These are phyloP conservation scores for Tillus elongatus DNA, from an alignment of 2,888 invertebrate species.

Conservation along the genomic window DNA sequence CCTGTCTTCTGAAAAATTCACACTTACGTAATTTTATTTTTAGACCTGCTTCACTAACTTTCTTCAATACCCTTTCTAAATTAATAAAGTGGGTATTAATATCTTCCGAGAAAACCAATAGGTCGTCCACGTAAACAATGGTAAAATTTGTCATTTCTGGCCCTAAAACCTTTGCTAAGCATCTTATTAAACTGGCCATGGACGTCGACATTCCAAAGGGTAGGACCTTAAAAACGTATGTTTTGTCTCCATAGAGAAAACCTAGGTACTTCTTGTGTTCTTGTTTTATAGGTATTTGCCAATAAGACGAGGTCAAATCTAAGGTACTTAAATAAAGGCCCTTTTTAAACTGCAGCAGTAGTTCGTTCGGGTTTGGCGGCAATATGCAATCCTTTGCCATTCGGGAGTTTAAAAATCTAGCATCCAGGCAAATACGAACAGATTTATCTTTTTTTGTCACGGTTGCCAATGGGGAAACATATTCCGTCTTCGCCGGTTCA, in stretches of 20 bases:
- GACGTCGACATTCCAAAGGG: constrained; percentile 10
- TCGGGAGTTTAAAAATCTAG: constrained; percentile 2
- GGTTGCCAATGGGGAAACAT: constrained; percentile 4
- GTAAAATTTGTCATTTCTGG: constrained; percentile 7
- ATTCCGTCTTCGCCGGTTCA: constrained; percentile 3
- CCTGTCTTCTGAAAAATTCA: background rate
- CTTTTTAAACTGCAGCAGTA: constrained; percentile 5
- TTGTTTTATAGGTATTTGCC: constrained; percentile 9
- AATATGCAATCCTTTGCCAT: constrained; percentile 4
- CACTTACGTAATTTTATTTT: background rate
- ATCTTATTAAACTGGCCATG: constrained; percentile 8
- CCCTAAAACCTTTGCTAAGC: constrained; percentile 8
- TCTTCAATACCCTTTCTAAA: background rate
- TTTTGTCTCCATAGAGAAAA: constrained; percentile 5
- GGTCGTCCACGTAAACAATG: constrained; percentile 8
- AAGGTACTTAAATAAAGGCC: constrained; percentile 4
- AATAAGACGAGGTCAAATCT: constrained; percentile 9
- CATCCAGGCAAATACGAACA: constrained; percentile 4
- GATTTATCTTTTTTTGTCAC: constrained; percentile 6
- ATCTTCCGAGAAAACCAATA: constrained; percentile 7
- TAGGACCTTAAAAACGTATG: constrained; percentile 7
- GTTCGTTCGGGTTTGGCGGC: constrained; percentile 4
- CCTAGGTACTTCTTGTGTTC: constrained; percentile 7
- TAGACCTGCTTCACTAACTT: background rate
- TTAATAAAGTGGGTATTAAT: background rate